Conservation (phyloP, 2,888 invertebrate species). For the Sesia apiformis region DNA sequence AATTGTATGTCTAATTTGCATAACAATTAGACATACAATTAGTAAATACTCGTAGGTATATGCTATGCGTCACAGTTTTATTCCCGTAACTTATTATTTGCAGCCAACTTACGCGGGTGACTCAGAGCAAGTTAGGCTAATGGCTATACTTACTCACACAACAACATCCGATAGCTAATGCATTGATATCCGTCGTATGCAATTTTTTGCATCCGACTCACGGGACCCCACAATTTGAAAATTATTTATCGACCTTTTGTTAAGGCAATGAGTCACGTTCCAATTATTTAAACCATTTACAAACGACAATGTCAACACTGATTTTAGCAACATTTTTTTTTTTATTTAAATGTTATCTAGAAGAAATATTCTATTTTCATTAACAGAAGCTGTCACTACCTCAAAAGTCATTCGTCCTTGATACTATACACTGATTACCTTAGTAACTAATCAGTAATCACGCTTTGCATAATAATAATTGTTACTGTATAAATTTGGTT, state of each 20-base stretch:
- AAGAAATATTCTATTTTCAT: too few relatives aligned
- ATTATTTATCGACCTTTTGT: neutral
- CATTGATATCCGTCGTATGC: neutral
- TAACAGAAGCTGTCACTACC: too few relatives aligned
- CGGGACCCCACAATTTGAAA: neutral
- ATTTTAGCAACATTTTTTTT: too few relatives aligned
- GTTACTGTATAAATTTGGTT: too few relatives aligned
- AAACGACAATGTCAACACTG: too few relatives aligned
- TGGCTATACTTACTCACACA: constrained; percentile 19
- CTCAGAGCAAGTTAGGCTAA: constrained; percentile 42
- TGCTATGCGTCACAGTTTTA: constrained; percentile 51
- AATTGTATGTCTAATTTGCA: constrained; percentile 17
- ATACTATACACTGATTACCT: too few relatives aligned
- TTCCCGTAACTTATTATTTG: constrained; percentile 31
- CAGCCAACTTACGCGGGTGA: constrained; percentile 40
- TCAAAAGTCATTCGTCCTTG: too few relatives aligned
- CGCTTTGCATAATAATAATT: too few relatives aligned
- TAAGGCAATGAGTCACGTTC: neutral
- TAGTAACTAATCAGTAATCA: too few relatives aligned
- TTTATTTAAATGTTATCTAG: too few relatives aligned
- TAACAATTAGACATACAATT: constrained; percentile 28
- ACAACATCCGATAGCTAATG: neutral
- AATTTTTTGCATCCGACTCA: neutral
- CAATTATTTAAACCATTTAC: neutral
- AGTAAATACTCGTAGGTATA: constrained; percentile 16